These are phyloP conservation scores for Caenorhabditis latens DNA, from an alignment of 1,140 invertebrate genomes.

Conservation along the genomic window DNA sequence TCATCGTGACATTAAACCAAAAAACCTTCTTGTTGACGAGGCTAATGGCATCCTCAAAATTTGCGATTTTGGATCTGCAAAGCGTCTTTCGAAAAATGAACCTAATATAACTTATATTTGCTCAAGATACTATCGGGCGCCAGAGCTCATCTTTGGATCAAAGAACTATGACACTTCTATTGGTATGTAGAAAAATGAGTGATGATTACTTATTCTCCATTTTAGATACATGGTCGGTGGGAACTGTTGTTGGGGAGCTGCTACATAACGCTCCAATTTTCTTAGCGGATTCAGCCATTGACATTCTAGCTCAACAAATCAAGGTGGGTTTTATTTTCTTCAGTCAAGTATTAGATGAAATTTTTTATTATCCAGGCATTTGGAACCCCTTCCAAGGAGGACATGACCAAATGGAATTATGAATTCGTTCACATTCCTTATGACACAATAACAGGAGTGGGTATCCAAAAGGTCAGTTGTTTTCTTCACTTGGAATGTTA, in stretches of 20 bases:
- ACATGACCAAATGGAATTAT: conserved; percentile 48
- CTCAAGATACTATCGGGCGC: conserved; percentile 60
- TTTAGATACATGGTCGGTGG: conserved; percentile 55
- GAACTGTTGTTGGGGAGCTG: conserved; percentile 39
- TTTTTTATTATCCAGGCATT: conserved; percentile 8
- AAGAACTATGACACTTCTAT: conserved; percentile 55
- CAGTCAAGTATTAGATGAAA: background rate
- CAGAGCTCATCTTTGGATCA: conserved; percentile 54
- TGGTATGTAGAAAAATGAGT: background rate
- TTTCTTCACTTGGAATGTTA: background rate
- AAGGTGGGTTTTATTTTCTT: conserved; percentile 14
- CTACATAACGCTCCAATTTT: conserved; percentile 45
- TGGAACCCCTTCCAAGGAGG: conserved; percentile 56
- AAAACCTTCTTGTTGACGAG: conserved; percentile 59
- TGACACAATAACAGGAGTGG: conserved; percentile 48
- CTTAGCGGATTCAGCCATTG: conserved; percentile 22
- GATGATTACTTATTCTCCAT: background rate
- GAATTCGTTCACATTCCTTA: conserved; percentile 44
- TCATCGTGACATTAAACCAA: conserved; percentile 60
- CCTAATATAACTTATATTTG: conserved; percentile 59
- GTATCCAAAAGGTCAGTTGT: conserved; percentile 42
- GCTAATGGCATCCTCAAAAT: conserved; percentile 57
- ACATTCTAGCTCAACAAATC: conserved; percentile 47
- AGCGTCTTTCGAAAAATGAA: conserved; percentile 31
- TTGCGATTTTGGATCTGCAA: conserved; percentile 63